phyloP scores from a whole-genome alignment of 2,113 vertebrate species.

The Daubentonia madagascariensis region DNA sequence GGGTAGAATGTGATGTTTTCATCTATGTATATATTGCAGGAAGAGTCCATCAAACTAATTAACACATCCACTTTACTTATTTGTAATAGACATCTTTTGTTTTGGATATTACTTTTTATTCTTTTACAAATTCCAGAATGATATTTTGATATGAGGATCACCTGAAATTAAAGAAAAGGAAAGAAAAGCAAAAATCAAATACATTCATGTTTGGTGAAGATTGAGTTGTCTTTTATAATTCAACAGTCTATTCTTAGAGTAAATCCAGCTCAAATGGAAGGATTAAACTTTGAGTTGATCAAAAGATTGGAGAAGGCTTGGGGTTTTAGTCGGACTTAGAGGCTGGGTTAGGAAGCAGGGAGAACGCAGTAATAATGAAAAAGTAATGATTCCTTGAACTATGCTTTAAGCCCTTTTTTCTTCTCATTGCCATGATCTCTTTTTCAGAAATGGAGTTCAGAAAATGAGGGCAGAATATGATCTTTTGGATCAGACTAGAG shows the following conservation, averaged over 20 bases:
- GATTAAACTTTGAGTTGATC: slow-evolving; percentile 59
- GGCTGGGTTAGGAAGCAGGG: not conserved
- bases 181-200: not conserved
- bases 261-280: slow-evolving; percentile 63
- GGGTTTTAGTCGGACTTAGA: not conserved
- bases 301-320: slow-evolving; percentile 40
- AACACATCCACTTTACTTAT: not conserved
- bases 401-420: not conserved
- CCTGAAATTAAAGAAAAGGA: not conserved
- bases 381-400: not conserved
- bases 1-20: not conserved
- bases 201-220: slow-evolving; percentile 5
- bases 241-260: slow-evolving; percentile 35
- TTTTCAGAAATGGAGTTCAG: slow-evolving; percentile 9
- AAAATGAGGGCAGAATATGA: slow-evolving; percentile 31
- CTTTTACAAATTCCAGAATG: not conserved
- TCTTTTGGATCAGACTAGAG: not conserved
- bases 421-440: not conserved
- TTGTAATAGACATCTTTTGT: not conserved
- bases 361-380: not conserved
- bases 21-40: not conserved
- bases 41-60: not conserved
- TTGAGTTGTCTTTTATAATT: slow-evolving; percentile 42
- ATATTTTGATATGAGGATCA: slow-evolving; percentile 9
- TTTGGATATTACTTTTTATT: not conserved